Conservation (phyloP, 64 coral and sea anemone genomes). For the Actinia tenebrosa region DNA sequence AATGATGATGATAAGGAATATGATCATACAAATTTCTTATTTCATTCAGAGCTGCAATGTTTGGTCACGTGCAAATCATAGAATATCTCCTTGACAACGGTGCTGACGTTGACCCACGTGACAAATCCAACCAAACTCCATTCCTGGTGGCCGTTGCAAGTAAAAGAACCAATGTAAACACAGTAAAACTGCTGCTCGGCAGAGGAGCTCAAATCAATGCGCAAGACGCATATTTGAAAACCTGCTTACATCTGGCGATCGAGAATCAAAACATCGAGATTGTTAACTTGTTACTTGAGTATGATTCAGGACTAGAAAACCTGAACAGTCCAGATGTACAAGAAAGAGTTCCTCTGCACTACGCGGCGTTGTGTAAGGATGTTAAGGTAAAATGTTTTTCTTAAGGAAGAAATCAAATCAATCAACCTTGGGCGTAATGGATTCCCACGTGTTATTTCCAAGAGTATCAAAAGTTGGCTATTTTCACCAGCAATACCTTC, state of each 20-base stretch:
- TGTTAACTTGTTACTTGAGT: constrained; percentile 54
- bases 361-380: constrained; percentile 34
- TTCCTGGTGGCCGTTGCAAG: constrained; percentile 63
- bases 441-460: too few species aligned
- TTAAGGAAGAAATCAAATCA: too few species aligned
- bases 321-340: constrained; percentile 52
- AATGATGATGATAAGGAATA: too few species aligned
- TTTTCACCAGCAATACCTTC: not conserved
- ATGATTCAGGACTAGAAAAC: constrained; percentile 22
- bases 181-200: not conserved
- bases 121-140: constrained; percentile 49
- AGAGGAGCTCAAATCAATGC: constrained; percentile 57
- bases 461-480: too few species aligned
- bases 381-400: constrained; percentile 40
- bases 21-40: too few species aligned
- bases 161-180: constrained; percentile 31
- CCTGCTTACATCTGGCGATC: constrained; percentile 73
- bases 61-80: not conserved
- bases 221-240: constrained; percentile 61
- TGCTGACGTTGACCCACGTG: constrained; percentile 51
- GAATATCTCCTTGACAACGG: constrained; percentile 45
- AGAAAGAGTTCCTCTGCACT: constrained; percentile 77
- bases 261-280: constrained; percentile 52
- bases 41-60: constrained; percentile 3
- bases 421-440: too few species aligned